These are phyloP conservation scores for Microdon myrmicae DNA, from an alignment of 2,888 invertebrate species.

Conservation along the genomic window DNA sequence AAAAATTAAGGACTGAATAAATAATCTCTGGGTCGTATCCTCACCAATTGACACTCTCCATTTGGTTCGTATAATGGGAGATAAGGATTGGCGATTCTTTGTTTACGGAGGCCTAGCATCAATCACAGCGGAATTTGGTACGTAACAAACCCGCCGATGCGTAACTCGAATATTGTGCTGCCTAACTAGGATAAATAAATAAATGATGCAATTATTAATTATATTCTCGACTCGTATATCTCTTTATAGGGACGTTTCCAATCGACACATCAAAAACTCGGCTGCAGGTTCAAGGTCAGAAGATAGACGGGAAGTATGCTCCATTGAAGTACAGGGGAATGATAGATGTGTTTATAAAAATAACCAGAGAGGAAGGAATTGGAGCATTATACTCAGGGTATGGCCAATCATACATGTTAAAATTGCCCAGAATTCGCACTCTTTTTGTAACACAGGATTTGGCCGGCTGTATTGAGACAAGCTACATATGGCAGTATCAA, in stretches of 20 bases:
- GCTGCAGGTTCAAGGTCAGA: constrained; percentile 93
- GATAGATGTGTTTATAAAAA: constrained; percentile 89
- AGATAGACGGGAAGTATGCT: constrained; percentile 78
- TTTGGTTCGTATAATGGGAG: constrained; percentile 57
- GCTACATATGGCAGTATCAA: constrained; percentile 96
- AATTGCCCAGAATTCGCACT: constrained; percentile 7
- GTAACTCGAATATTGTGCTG: too few relatives aligned
- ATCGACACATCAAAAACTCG: constrained; percentile 95
- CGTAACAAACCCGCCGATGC: too few relatives aligned
- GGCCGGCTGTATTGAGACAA: constrained; percentile 91
- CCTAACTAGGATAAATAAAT: too few relatives aligned
- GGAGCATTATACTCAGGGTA: constrained; percentile 88
- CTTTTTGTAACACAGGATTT: constrained; percentile 78
- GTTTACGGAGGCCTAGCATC: constrained; percentile 94
- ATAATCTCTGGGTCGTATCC: constrained; percentile 2
- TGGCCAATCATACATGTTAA: constrained; percentile 54
- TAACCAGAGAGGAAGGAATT: constrained; percentile 86
- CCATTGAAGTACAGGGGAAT: constrained; percentile 87
- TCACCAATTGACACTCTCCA: constrained; percentile 15
- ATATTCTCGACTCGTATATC: too few relatives aligned
- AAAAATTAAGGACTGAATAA: constrained; percentile 6
- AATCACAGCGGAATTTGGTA: constrained; percentile 93
- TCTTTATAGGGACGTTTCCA: constrained; percentile 87
- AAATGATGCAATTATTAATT: too few relatives aligned
- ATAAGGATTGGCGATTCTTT: constrained; percentile 91